Evolutionary conservation across 2,888 invertebrate species (phyloP).

Genomic region (Drosophila maculinotata): DNA sequence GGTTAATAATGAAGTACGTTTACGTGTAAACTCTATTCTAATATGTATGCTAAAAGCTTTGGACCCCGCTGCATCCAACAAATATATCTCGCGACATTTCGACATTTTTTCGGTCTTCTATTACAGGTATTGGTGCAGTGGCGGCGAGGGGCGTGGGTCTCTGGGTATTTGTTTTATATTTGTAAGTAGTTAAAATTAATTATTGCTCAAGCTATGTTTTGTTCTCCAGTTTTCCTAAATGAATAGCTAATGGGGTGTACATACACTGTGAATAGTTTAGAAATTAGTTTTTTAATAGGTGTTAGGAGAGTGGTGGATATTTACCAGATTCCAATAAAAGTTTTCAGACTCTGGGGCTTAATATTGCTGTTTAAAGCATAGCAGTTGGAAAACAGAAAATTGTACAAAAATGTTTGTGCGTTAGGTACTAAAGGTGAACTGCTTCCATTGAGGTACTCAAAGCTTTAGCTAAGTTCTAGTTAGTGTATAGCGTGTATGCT

Average conservation of each 20-base stretch:
- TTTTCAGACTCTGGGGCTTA: too few relatives aligned
- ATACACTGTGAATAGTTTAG: background rate
- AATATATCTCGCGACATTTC: conserved; percentile 7
- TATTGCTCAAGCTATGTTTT: conserved; percentile 13
- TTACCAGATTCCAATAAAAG: too few relatives aligned
- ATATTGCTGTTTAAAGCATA: too few relatives aligned
- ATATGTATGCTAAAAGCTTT: conserved; percentile 76
- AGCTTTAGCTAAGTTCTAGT: too few relatives aligned
- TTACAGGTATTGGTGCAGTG: background rate
- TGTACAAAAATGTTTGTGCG: too few relatives aligned
- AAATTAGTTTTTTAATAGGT: conserved; percentile 2
- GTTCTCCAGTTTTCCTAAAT: background rate
- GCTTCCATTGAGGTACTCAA: too few relatives aligned
- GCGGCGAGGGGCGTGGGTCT: too few relatives aligned
- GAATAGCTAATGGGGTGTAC: background rate
- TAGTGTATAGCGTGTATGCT: too few relatives aligned
- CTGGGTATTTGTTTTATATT: conserved; percentile 3
- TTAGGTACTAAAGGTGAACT: too few relatives aligned
- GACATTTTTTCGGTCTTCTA: conserved; percentile 6
- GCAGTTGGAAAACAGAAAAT: too few relatives aligned
- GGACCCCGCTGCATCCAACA: background rate
- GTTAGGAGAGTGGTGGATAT: too few relatives aligned
- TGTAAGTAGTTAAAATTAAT: conserved; percentile 48
- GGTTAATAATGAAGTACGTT: conserved; percentile 79
- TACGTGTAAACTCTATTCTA: conserved; percentile 80